phyloP scores from a whole-genome alignment of 2,888 invertebrate genomes.

The Julus scandinavius region DNA sequence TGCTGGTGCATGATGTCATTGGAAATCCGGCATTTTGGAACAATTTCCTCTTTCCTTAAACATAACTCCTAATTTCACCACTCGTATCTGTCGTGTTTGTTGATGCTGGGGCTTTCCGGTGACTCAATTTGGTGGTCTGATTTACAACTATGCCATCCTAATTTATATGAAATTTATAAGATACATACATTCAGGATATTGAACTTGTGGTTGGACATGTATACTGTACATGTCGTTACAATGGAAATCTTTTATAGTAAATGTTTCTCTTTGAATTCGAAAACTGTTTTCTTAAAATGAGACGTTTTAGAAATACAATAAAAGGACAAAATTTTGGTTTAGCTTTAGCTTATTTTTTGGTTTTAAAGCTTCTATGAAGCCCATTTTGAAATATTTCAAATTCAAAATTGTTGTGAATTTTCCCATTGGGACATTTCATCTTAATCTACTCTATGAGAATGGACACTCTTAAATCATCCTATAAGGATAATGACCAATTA shows the following conservation, averaged over 20 bases:
- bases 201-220: neutral
- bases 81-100: neutral
- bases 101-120: constrained; percentile 1
- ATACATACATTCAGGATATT: neutral
- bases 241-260: neutral
- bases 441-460: too few relatives aligned
- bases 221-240: neutral
- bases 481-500: neutral
- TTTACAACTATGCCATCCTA: neutral
- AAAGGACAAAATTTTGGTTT: too few relatives aligned
- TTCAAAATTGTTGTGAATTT: too few relatives aligned
- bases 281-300: too few relatives aligned
- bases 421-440: too few relatives aligned
- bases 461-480: too few relatives aligned
- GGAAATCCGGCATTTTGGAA: neutral
- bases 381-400: too few relatives aligned
- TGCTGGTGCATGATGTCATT: neutral
- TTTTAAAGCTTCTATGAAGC: too few relatives aligned
- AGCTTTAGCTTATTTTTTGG: too few relatives aligned
- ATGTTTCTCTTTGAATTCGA: too few relatives aligned
- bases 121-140: neutral
- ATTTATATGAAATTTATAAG: neutral
- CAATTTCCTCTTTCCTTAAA: neutral
- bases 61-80: neutral
- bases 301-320: too few relatives aligned